Percentiles rank a stretch among this genome's conserved stretches.
phyloP scores from a whole-genome alignment of 2,888 invertebrate genomes.

The Torymus aiolomorphi region DNA sequence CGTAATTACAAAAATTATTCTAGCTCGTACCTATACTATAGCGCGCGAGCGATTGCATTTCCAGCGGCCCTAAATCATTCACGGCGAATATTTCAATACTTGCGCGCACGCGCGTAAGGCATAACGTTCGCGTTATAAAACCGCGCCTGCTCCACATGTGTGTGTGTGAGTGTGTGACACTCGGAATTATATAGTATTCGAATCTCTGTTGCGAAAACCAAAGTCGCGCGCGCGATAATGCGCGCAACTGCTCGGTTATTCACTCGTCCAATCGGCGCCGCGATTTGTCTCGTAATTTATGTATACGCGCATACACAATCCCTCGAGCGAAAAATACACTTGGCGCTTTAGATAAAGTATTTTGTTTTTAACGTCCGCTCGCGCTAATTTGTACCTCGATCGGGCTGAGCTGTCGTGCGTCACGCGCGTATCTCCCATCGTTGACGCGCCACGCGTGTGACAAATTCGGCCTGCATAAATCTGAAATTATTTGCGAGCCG shows the following conservation, averaged over 20 bases:
- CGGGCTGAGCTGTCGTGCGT: too few species aligned
- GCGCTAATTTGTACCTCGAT: too few species aligned
- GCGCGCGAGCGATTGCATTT: neutral
- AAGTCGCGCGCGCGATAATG: conserved; percentile 26
- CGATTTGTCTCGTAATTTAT: conserved; percentile 5
- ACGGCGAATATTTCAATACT: conserved; percentile 31
- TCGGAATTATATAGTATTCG: conserved; percentile 32
- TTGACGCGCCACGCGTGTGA: neutral
- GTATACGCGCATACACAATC: too few species aligned
- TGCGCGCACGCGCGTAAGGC: conserved; percentile 1
- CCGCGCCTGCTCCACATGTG: neutral
- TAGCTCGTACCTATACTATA: neutral
- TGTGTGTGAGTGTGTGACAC: neutral
- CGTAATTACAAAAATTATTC: conserved; percentile 27
- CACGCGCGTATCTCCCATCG: too few species aligned
- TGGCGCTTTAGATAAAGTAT: too few species aligned
- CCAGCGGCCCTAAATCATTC: conserved; percentile 35
- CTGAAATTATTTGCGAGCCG: neutral
- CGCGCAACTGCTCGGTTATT: conserved; percentile 16
- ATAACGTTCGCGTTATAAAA: conserved; percentile 23
- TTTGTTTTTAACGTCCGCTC: too few species aligned
- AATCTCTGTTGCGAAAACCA: conserved; percentile 34
- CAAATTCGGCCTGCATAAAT: conserved; percentile 15
- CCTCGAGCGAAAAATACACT: too few species aligned
- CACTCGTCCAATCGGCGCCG: neutral